Base-by-base conservation (phyloP, 2,113 vertebrate genomes). In the Barbus barbus region DNA sequence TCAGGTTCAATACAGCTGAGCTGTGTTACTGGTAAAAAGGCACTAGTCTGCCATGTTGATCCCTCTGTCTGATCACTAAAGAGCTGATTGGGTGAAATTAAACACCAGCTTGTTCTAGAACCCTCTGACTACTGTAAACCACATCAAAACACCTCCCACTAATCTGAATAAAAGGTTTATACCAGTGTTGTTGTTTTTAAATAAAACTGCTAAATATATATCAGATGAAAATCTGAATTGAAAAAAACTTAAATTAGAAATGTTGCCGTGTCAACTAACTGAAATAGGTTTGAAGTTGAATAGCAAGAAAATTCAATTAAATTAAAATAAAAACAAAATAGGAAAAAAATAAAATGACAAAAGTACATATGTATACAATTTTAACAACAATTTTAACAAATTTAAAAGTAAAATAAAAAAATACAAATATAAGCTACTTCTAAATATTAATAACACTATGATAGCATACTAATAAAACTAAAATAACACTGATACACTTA, bases 31-130 rank as follows among this genome's bases (percentile, higher is more conserved):
- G 26, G 13, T 11, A 61, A 36, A 76, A 6, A 48, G 31, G 33
- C 31, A 72, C 65, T 58, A 56, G 63, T 78, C 31, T 71, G 33
- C n/a, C 36, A 65, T 63, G 82, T 69, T 41, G 36, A 51, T 53
- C 63, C 22, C 26, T 69, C 41, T 71, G 13, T 38, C 20, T 36
- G 5, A 24, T 24, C 28, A 69, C 61, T 44, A 69, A 53, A 71
- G 41, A 69, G 82, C 60, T 67, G 60, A 83, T 8, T 51, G 60
- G 41, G 72, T 76, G 18, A 51, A 83, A 63, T 63, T 75, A 24
- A 44, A 36, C 26, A 22, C 53, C 38, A 22, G 61, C 14, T 33
- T 14, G 24, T 69, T 85, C 46, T 53, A 38, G 67, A 82, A 81
- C 31, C 38, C 28, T 8, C 8, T 76, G 84, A 44, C 78, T 20